Evolutionary conservation across 2,113 vertebrate species (phyloP).

Genomic region (Pipra filicauda): DNA sequence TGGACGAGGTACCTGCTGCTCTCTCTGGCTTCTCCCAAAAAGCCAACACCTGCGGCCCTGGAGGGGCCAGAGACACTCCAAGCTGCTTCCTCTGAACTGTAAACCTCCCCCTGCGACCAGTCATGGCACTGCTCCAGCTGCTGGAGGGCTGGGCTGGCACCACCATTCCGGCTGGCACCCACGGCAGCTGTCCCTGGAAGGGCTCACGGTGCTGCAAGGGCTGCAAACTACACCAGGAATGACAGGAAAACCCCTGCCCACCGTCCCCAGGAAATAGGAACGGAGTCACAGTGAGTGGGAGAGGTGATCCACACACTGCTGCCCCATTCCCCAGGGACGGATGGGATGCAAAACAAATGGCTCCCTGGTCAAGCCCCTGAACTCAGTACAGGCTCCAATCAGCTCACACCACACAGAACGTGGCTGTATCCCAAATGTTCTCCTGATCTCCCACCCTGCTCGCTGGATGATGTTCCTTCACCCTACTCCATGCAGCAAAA

Average conservation of each 20-base stretch:
- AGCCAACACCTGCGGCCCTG: rapidly evolving
- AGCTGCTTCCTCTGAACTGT: not conserved
- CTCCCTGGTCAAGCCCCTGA: not conserved
- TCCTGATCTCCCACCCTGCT: not conserved
- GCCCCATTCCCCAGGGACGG: rapidly evolving
- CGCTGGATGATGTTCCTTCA: rapidly evolving
- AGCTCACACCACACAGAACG: rapidly evolving
- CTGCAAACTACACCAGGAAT: not conserved
- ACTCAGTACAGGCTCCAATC: not conserved
- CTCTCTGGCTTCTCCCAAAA: not conserved
- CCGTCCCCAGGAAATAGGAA: not conserved
- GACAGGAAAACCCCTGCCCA: not conserved
- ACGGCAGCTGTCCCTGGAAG: not conserved
- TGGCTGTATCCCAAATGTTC: not conserved
- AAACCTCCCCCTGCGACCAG: not conserved
- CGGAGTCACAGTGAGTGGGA: rapidly evolving
- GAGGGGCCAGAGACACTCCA: not conserved
- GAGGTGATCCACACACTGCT: not conserved
- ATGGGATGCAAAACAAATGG: not conserved
- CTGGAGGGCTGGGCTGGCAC: not conserved
- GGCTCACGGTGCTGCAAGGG: not conserved
- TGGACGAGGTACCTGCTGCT: not conserved
- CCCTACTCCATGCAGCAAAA: not conserved
- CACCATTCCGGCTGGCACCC: not conserved
- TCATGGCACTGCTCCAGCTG: not conserved